A percentile compares a stretch with the other conserved stretches of the same genome.
Conservation (phyloP, 2,888 invertebrate species). For the Drosophila percnosoma region DNA sequence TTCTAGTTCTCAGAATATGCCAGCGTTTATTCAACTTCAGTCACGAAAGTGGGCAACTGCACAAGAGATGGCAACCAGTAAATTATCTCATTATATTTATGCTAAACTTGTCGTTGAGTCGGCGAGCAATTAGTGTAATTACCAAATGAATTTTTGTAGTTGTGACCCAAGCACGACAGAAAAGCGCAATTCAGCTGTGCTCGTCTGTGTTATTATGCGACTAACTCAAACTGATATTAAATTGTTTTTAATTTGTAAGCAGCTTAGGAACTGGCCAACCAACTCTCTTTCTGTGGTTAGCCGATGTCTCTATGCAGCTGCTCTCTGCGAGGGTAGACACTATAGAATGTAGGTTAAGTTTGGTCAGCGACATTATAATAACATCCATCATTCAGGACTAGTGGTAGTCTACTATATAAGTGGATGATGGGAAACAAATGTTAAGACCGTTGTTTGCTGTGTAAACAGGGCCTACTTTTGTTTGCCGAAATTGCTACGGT, state of each 20-base stretch:
- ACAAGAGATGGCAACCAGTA: slow-evolving; percentile 46
- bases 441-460: slow-evolving; percentile 49
- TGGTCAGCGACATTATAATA: slow-evolving; percentile 65
- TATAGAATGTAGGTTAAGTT: slow-evolving; percentile 48
- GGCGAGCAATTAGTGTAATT: slow-evolving; percentile 68
- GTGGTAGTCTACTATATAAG: slow-evolving; percentile 12
- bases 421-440: slow-evolving; percentile 57
- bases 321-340: neutral
- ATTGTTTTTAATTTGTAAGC: slow-evolving; percentile 67
- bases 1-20: slow-evolving; percentile 8
- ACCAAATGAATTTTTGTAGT: slow-evolving; percentile 40
- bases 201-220: slow-evolving; percentile 12
- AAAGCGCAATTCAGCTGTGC: slow-evolving; percentile 13
- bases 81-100: slow-evolving; percentile 60
- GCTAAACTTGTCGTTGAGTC: slow-evolving; percentile 23
- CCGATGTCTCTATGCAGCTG: slow-evolving; percentile 19
- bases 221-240: slow-evolving; percentile 51
- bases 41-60: slow-evolving; percentile 3
- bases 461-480: slow-evolving; percentile 68
- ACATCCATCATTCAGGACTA: slow-evolving; percentile 69
- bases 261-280: slow-evolving; percentile 51
- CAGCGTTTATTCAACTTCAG: neutral
- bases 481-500: slow-evolving; percentile 48
- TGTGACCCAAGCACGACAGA: slow-evolving; percentile 1
- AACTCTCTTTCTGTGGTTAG: slow-evolving; percentile 13